These are phyloP conservation scores for Spatula clypeata DNA, from an alignment of 2,797 vertebrate genomes.

Conservation along the genomic window DNA sequence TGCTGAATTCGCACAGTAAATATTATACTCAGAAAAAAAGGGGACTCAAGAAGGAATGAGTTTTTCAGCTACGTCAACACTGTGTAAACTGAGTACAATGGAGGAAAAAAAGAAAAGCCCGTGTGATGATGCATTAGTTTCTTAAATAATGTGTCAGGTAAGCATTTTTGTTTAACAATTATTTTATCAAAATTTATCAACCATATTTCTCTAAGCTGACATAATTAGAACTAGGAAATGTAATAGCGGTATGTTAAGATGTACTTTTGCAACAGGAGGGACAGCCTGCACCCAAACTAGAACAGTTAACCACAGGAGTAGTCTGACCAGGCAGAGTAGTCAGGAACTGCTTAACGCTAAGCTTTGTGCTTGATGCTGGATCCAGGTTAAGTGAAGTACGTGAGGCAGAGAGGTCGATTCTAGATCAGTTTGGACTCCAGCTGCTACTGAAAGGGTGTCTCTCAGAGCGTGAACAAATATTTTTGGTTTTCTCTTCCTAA, in stretches of 20 bases:
- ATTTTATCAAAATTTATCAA: neutral
- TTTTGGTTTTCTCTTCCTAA: neutral
- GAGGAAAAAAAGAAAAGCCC: neutral
- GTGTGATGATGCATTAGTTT: neutral
- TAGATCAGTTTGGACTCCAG: neutral
- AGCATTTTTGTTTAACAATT: neutral
- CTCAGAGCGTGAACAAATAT: neutral
- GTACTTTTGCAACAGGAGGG: neutral
- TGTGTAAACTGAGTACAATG: neutral
- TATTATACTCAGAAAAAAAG: neutral
- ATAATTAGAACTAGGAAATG: neutral
- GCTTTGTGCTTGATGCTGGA: neutral
- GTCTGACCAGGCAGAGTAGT: neutral
- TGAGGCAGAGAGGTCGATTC: neutral
- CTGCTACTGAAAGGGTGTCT: neutral
- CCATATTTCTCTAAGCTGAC: neutral
- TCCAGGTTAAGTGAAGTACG: neutral
- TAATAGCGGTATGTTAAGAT: fast-evolving
- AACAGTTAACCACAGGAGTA: neutral
- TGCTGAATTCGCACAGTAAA: neutral
- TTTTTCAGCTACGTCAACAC: neutral
- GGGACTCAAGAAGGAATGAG: neutral
- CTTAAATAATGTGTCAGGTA: neutral
- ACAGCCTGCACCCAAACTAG: neutral
- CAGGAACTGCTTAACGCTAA: neutral